Evolutionary conservation across 2,888 invertebrate genomes (phyloP).

Genomic region (Onthophagus sagittarius): DNA sequence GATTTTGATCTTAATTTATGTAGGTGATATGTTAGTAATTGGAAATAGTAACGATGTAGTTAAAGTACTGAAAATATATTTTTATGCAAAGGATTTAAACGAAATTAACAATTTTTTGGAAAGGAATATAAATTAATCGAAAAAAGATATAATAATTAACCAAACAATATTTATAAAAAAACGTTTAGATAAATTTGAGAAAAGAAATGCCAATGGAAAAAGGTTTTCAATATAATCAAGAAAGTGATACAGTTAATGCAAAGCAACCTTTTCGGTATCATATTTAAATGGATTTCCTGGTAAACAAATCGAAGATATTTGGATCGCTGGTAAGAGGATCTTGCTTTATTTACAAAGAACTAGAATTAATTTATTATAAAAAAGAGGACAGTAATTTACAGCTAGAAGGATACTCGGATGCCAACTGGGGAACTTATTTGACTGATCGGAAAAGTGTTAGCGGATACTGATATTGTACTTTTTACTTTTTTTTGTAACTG

Average conservation of each 20-base stretch:
- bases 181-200: neutral
- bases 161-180: neutral
- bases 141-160: neutral
- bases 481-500: too few species aligned
- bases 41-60: neutral
- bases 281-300: neutral
- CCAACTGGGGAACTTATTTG: neutral
- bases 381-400: neutral
- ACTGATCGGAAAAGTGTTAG: neutral
- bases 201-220: too few species aligned
- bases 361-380: neutral
- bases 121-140: neutral
- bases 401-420: neutral
- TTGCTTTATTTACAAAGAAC: neutral
- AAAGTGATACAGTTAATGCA: too few species aligned
- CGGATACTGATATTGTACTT: neutral
- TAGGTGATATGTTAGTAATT: too few species aligned
- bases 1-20: too few species aligned
- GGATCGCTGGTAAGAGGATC: too few species aligned
- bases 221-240: too few species aligned
- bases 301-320: neutral
- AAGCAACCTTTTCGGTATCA: neutral
- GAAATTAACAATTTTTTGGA: neutral
- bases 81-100: slow-evolving; percentile 1
- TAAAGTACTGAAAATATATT: neutral